These are phyloP conservation scores for Pterophyllum scalare DNA, from an alignment of 2,113 vertebrate genomes.

Conservation along the genomic window DNA sequence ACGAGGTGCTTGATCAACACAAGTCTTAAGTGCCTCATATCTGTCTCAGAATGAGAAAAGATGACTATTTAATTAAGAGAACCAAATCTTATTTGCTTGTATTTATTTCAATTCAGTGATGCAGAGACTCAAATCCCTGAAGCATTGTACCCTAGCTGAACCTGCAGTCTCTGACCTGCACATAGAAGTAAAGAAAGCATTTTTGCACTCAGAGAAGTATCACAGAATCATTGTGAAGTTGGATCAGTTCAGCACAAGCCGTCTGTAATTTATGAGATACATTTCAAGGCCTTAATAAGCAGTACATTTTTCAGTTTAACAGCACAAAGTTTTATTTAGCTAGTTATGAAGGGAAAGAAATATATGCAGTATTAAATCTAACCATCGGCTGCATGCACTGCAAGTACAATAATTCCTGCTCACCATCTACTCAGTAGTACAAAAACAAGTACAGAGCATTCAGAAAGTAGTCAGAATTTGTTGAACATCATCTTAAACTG, in stretches of 20 bases:
- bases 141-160: background rate
- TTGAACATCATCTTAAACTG: background rate
- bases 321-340: no score
- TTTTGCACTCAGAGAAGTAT: background rate
- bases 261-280: background rate
- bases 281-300: background rate
- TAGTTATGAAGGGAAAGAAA: background rate
- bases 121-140: background rate
- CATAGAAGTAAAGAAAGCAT: background rate
- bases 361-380: background rate
- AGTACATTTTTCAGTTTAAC: no score
- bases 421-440: background rate
- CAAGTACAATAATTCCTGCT: background rate
- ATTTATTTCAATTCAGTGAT: slow-evolving; percentile 32
- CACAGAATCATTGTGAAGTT: background rate
- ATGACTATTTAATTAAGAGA: slow-evolving; percentile 43
- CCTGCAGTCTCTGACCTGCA: background rate
- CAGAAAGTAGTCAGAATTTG: background rate
- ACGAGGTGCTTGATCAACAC: slow-evolving; percentile 31
- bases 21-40: slow-evolving; percentile 29
- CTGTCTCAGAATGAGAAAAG: slow-evolving; percentile 15
- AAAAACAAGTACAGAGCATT: background rate
- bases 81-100: slow-evolving; percentile 40
- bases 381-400: background rate
- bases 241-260: background rate